Conservation (phyloP, 2,797 vertebrate genomes). For the Sebastes diaconus region DNA sequence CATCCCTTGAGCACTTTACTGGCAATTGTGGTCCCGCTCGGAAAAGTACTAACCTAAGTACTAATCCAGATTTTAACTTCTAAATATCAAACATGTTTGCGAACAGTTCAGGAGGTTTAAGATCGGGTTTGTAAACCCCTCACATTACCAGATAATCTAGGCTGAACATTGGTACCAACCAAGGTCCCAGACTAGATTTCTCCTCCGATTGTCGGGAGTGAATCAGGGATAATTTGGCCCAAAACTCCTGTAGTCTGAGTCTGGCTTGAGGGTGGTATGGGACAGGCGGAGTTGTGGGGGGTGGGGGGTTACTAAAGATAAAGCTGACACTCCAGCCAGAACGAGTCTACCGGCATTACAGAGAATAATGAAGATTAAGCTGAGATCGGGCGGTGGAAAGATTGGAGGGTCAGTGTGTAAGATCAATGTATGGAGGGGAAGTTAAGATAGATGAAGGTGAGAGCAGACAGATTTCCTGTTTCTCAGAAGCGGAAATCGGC, state of each 20-base stretch:
- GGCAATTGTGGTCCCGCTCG: neutral
- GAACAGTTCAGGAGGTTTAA: neutral
- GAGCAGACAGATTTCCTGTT: slow-evolving; percentile 58
- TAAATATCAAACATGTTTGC: neutral
- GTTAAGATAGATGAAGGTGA: slow-evolving; percentile 52
- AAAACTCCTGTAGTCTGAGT: neutral
- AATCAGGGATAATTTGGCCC: neutral
- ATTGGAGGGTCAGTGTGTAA: slow-evolving; percentile 59
- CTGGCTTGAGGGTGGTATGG: neutral
- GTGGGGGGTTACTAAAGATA: neutral
- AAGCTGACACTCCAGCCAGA: slow-evolving; percentile 26
- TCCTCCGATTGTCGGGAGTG: neutral
- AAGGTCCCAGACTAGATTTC: neutral
- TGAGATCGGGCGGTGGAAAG: slow-evolving; percentile 55
- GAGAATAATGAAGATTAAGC: slow-evolving; percentile 81
- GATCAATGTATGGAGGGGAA: slow-evolving; percentile 57
- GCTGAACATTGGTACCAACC: neutral
- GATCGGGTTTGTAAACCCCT: accelerated
- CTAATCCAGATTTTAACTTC: neutral
- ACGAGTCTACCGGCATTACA: slow-evolving; percentile 45
- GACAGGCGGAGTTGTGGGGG: neutral
- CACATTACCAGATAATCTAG: neutral
- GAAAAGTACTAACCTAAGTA: neutral
- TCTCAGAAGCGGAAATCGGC: slow-evolving; percentile 44
- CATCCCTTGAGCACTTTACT: neutral